Base-by-base conservation (phyloP, 2,113 vertebrate species). In the Mormyrus iriodes region DNA sequence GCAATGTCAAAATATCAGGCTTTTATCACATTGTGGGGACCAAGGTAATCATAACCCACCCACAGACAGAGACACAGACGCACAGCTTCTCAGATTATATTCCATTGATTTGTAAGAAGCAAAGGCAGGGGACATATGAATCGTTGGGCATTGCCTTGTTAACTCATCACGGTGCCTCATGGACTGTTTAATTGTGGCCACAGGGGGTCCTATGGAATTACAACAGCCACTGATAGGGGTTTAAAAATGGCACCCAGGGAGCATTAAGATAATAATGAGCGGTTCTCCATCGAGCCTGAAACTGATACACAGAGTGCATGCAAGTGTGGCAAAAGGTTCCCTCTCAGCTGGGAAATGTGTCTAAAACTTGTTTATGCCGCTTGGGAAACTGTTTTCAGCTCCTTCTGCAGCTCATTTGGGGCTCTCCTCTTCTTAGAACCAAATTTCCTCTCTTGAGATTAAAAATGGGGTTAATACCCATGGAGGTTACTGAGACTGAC, bases 201-300 rank as follows among this genome's bases (percentile, higher is more conserved):
- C 61, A 65, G n/a, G 69, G 44, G 31, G 13, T 44, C 85, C 17
- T 79, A 31, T 87, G 65, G 21, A 44, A 24, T 51, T 31, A 27
- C 10, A 46, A 51, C 69, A 55, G 31, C 85, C 69, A 87, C 85
- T 82, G 65, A 82, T 27, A 17, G 55, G 86, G 46, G 51, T 87
- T 46, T 87, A 49, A 83, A 73, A 87, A 82, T 82, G 65, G 65
- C n/a, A 58, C 24, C 17, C 21, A 27, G 49, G 51, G 85, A 82
- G 24, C 51, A 52, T 51, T 87, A 53, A 76, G 39, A 90, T 87
- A 79, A 87, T 82, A 85, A 90, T 87, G 52, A 44, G 73, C 51
- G 15, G 7, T 46, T 87, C 35, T 39, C 49, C 49, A 39, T 51
- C n/a, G n/a, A 86, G 46, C 51, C 13, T 24, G 27, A 69, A 73